Evolutionary conservation across 2,113 vertebrate genomes (phyloP).

Genomic region (Periophthalmodon schlosseri): DNA sequence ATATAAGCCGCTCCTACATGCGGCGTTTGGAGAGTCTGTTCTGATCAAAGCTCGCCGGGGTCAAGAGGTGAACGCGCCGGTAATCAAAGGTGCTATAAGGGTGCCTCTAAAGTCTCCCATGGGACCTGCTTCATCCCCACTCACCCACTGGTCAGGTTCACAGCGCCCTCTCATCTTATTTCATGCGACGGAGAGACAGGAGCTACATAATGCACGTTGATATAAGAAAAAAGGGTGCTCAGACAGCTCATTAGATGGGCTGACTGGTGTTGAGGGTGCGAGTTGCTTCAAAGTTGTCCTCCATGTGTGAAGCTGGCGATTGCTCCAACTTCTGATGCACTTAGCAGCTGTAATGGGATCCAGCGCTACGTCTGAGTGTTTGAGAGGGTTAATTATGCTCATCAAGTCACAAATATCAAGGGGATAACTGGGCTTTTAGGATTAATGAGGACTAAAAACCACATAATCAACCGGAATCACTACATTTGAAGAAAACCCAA

Average conservation of each 20-base stretch:
- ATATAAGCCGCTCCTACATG: conserved; percentile 32
- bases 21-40: conserved; percentile 38
- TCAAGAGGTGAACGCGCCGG: conserved; percentile 54
- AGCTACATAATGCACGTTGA: conserved; percentile 11
- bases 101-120: conserved; percentile 9
- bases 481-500: not conserved
- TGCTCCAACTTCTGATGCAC: not conserved
- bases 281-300: conserved; percentile 12
- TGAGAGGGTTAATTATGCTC: not conserved
- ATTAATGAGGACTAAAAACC: not conserved
- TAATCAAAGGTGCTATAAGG: conserved; percentile 49
- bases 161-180: conserved; percentile 22
- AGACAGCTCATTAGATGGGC: conserved; percentile 9
- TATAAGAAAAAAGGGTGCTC: conserved; percentile 10
- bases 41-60: conserved; percentile 58
- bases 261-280: not conserved
- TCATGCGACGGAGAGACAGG: conserved; percentile 12
- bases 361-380: not conserved
- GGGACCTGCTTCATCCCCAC: not conserved
- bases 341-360: not conserved
- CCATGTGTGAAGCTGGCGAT: conserved; percentile 21
- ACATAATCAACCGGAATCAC: not conserved
- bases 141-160: conserved; percentile 2
- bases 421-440: not conserved
- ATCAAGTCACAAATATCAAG: not conserved